Base-by-base conservation (phyloP, 2,797 vertebrate genomes). In the Emys orbicularis region DNA sequence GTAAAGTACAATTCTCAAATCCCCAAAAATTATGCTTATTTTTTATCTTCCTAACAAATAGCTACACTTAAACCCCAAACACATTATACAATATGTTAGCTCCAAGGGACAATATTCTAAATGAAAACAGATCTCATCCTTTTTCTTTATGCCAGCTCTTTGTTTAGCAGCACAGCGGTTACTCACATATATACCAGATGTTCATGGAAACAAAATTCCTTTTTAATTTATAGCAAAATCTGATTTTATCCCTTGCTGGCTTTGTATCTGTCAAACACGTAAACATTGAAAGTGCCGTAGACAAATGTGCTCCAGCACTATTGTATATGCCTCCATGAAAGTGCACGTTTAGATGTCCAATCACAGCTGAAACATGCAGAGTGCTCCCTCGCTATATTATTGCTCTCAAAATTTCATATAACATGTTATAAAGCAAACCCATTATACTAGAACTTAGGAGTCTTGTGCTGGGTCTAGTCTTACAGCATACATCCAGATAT, bases 41-140 rank as follows among this genome's bases (percentile, higher is more conserved):
- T 96, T 95, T 97, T 94, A 84, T 94, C 93, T 95, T 94, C 86
- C 83, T 94, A 92, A 93, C 77, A 92, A 95, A 93, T 77, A 90
- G 85, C 49, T 88, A 41, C 19, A 16, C 72, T 82, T 91, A 81
- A 96, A 93, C 49, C 83, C 54, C 87, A 96, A 93, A 88, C 84
- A 92, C 82, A 94, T 95, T 96, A 93, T 95, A 56, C 50, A 92
- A 37, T 91, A 81, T 80, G 80, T 90, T 93, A 97, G 81, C 93
- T 97, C 79, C 89, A 89, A 95, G 92, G 90, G 94, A 90, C 82
- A 97, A 74, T 90, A 92, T 94, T 88, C 94, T 98, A 97, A 98
- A 95, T 96, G 79, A 92, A 98, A 98, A 83, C 97, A 98, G 96
- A 97, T 94, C 80, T 91, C 90, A 92, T 90, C 83, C 84, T 96